Evolutionary conservation across 2,888 invertebrate species (phyloP).

Genomic region (Drosophila anomelani): DNA sequence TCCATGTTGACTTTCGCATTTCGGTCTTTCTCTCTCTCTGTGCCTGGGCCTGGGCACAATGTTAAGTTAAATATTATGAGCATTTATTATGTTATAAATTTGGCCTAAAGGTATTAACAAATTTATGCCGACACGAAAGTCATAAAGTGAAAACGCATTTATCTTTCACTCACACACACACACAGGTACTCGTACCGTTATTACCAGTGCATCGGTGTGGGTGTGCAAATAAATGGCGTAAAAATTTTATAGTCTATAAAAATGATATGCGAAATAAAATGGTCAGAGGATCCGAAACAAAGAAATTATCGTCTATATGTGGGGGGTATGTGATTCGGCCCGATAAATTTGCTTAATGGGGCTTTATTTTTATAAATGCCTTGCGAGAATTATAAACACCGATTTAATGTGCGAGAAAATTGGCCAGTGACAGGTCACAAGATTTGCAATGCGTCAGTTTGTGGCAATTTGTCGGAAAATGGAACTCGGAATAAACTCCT

Average conservation of each 20-base stretch:
- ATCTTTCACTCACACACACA: slow-evolving; percentile 62
- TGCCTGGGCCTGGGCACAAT: slow-evolving; percentile 61
- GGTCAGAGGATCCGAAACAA: slow-evolving; percentile 58
- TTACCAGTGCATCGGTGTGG: slow-evolving; percentile 26
- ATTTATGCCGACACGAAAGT: slow-evolving; percentile 81
- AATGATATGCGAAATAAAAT: slow-evolving; percentile 61
- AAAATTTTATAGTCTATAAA: slow-evolving; percentile 74
- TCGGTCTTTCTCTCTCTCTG: slow-evolving; percentile 48
- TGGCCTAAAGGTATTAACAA: slow-evolving; percentile 81
- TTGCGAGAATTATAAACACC: slow-evolving; percentile 52
- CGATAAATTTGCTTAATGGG: slow-evolving; percentile 25
- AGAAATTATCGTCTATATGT: slow-evolving; percentile 49
- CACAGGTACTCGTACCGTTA: slow-evolving; percentile 4
- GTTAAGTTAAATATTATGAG: slow-evolving; percentile 80
- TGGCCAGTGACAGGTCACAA: slow-evolving; percentile 34
- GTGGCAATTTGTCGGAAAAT: slow-evolving; percentile 16
- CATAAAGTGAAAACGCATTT: slow-evolving; percentile 81
- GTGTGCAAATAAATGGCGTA: slow-evolving; percentile 67
- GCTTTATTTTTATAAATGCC: slow-evolving; percentile 32
- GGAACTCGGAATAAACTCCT: background rate
- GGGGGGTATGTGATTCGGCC: background rate
- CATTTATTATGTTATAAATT: slow-evolving; percentile 83
- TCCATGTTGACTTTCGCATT: slow-evolving; percentile 78
- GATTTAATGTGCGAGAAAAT: slow-evolving; percentile 54
- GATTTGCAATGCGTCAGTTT: slow-evolving; percentile 18